Conservation (phyloP, 2,888 invertebrate genomes). For the Steromphala cineraria region DNA sequence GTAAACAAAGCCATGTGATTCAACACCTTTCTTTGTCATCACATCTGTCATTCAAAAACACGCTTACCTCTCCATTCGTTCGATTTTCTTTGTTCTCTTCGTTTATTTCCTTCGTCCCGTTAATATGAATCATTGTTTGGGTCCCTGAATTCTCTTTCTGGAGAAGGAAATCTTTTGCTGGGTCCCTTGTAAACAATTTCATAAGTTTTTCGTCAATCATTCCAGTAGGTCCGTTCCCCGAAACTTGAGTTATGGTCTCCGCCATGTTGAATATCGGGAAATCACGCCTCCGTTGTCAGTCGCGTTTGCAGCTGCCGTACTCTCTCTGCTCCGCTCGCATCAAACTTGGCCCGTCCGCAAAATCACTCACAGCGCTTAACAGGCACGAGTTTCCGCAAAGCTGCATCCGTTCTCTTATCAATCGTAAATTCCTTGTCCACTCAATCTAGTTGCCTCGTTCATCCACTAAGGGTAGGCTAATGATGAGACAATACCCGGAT, state of each 20-base stretch:
- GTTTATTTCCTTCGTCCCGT: constrained; percentile 26
- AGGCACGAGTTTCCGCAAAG: constrained; percentile 35
- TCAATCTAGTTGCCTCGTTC: background rate
- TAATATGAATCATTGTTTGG: constrained; percentile 31
- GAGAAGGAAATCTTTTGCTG: constrained; percentile 29
- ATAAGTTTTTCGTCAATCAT: constrained; percentile 28
- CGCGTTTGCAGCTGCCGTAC: constrained; percentile 28
- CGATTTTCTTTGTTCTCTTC: constrained; percentile 40
- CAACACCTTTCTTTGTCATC: background rate
- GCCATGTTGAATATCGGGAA: constrained; percentile 32
- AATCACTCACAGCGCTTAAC: constrained; percentile 23
- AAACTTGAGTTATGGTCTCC: constrained; percentile 35
- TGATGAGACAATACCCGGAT: constrained; percentile 19
- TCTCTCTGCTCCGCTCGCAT: constrained; percentile 27
- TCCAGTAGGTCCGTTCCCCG: constrained; percentile 18
- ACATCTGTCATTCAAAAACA: background rate
- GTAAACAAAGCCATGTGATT: background rate
- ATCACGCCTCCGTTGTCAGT: constrained; percentile 17
- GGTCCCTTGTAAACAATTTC: constrained; percentile 32
- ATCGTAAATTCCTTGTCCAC: constrained; percentile 3
- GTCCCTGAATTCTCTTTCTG: constrained; percentile 31
- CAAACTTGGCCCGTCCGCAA: constrained; percentile 26
- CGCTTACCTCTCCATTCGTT: constrained; percentile 35
- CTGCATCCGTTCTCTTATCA: constrained; percentile 37
- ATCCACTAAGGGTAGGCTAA: background rate